Percentiles rank a stretch among this genome's conserved stretches.
These are phyloP conservation scores for Drosophila prolongata DNA, from an alignment of 2,888 invertebrate genomes.

Conservation along the genomic window DNA sequence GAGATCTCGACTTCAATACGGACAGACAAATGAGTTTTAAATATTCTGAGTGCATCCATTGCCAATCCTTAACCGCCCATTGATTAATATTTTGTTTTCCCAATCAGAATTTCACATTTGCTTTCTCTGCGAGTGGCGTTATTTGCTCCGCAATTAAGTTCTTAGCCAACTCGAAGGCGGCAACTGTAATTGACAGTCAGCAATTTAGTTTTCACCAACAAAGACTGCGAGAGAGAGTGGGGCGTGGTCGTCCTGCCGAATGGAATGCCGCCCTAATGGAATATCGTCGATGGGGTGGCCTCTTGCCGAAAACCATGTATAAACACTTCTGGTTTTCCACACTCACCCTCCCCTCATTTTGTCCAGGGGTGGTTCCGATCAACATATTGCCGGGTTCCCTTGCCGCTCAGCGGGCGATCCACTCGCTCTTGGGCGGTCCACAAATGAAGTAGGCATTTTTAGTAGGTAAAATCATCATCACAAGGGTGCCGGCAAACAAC, in stretches of 20 bases:
- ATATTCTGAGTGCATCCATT: neutral
- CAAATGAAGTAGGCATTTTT: conserved; percentile 12
- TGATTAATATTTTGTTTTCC: conserved; percentile 63
- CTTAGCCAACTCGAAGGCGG: conserved; percentile 46
- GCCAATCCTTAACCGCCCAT: conserved; percentile 25
- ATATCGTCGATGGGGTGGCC: conserved; percentile 67
- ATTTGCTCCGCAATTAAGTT: conserved; percentile 57
- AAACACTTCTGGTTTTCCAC: conserved; percentile 53
- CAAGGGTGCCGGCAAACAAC: conserved; percentile 52
- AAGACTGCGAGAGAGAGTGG: conserved; percentile 5
- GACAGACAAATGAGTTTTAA: too few relatives aligned
- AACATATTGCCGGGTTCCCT: conserved; percentile 69
- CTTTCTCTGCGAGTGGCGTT: conserved; percentile 1
- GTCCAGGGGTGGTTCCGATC: conserved; percentile 42
- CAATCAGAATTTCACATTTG: conserved; percentile 2
- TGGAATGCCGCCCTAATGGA: conserved; percentile 62
- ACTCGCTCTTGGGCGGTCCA: conserved; percentile 46
- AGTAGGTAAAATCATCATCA: conserved; percentile 20
- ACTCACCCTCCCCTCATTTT: conserved; percentile 9
- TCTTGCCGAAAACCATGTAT: conserved; percentile 54
- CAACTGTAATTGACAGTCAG: conserved; percentile 71
- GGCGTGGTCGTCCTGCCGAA: conserved; percentile 50
- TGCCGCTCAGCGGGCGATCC: too few relatives aligned
- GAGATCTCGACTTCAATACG: too few relatives aligned
- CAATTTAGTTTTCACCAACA: conserved; percentile 44